phyloP scores from a whole-genome alignment of 2,797 vertebrate genomes.

The Ficedula albicollis region DNA sequence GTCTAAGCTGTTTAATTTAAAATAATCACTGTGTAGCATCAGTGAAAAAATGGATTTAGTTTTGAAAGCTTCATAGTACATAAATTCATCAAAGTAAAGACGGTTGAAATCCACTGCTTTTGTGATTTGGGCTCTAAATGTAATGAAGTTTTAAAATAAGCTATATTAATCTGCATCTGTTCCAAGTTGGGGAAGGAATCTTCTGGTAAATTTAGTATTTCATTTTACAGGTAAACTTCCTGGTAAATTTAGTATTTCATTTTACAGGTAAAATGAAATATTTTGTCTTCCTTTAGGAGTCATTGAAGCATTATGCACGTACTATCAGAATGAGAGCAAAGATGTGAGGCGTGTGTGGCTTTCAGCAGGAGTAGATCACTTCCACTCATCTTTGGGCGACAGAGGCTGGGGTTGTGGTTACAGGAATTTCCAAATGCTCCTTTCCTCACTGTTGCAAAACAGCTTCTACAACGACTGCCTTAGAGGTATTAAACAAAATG shows the following conservation, averaged over 20 bases:
- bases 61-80: background rate
- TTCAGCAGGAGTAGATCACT: slow-evolving; percentile 87
- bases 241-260: background rate
- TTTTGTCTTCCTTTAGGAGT: slow-evolving; percentile 77
- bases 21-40: background rate
- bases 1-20: background rate
- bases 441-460: slow-evolving; percentile 84
- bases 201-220: background rate
- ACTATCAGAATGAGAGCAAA: slow-evolving; percentile 81
- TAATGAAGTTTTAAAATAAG: background rate
- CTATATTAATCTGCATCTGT: background rate
- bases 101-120: background rate
- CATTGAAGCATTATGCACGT: slow-evolving; percentile 77
- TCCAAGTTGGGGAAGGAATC: background rate
- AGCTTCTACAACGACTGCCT: slow-evolving; percentile 77
- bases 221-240: background rate
- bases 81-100: background rate
- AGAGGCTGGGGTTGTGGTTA: slow-evolving; percentile 96
- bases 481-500: slow-evolving; percentile 76
- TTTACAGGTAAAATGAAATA: background rate
- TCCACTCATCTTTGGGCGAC: slow-evolving; percentile 87
- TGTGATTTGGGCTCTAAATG: background rate
- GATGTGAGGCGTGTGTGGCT: slow-evolving; percentile 88
- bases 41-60: background rate
- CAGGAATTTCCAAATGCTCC: slow-evolving; percentile 94